Evolutionary conservation across 2,888 invertebrate genomes (phyloP), one percentile per base, ranked within the genome.

Genomic region (Theretra japonica): DNA sequence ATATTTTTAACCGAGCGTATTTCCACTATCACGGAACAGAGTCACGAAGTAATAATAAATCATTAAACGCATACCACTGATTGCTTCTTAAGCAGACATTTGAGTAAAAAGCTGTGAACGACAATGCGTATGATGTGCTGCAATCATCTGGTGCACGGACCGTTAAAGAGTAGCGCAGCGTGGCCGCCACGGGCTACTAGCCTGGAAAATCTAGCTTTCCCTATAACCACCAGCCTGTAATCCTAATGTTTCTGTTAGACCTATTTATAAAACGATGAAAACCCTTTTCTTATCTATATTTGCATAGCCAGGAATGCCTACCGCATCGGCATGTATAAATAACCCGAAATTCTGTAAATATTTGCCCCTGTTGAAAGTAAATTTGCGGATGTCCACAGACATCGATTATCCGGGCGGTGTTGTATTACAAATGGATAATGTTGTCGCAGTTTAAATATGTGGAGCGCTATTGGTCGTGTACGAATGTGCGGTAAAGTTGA

Each of bases 171-270:
- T 82, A 87, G 83, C 85, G 88, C 85, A 88, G 88, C 87, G 86
- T 87, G 80, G 84, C 86, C 80, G 89, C 88, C 82, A 85, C 90
- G 90, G 90, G 80, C 90, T 87, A 87, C 82, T 88, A 86, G 91
- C 84, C 87, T 87, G 90, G 90, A 89, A 90, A 89, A 89, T 84
- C 78, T 81, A 83, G 89, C 91, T 93, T 93, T 92, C 91, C 90
- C 90, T 86, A 81, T 85, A 79, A 79, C 75, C 79, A 80, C 77
- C 74, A 58, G 68, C 48, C 56, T 65, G 21, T 23, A 65, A 65
- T 73, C 73, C 73, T 65, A 71, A 71, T 58, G 71, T 62, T 56
- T 72, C 70, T 75, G 72, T 69, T 70, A n/a, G n/a, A 60, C 41
- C 48, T 48, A 48, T 65, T 21, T 25, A 17, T 23, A 41, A 60